Evolutionary conservation across 2,797 vertebrate species (phyloP), one percentile per base, ranked within the genome.

Genomic region (Bryconaethiops microstoma): DNA sequence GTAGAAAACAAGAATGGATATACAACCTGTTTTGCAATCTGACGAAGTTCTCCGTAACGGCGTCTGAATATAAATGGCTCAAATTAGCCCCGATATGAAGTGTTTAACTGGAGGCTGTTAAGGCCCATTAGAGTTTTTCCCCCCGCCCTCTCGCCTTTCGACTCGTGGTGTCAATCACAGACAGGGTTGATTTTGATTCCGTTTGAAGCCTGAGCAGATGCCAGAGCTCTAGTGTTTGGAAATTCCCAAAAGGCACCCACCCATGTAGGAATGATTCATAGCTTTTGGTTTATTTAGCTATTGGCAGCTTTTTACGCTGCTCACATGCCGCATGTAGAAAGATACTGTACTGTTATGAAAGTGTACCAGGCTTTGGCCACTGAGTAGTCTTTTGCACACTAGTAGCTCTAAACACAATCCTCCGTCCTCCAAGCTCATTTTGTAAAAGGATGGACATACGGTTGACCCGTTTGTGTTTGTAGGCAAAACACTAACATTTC

Each of bases 121-220:
- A 76, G 35, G 54, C 54, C 48, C 9, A 39, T 17, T 64, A 62
- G 69, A 59, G 63, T 50, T 35, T 35, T 14, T 1, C 35, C 25
- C 48, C 42, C 55, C 67, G 25, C 35, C 3, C 48, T 39, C 16
- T 45, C 17, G 4, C 12, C 60, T 65, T 71, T 69, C 23, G 19
- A 21, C 60, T 39, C 23, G 2, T 23, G 50, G 59, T 23, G 64
- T 64, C 65, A 64, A 45, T 83, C 76, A 57, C 1, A 54, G 50
- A 4, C 35, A 19, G 2, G 19, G 59, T 45, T 45, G 70, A 74
- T 74, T 71, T 80, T 54, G 72, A 65, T 76, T 82, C 79, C 29
- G 68, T 79, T 70, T 81, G 78, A 86, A 79, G 79, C 76, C 0
- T 64, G 40, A 83, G 23, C 4, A 57, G 59, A 81, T 73, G 62